These are phyloP conservation scores for Epirrita christyi DNA, from an alignment of 2,888 invertebrate species.

Conservation along the genomic window DNA sequence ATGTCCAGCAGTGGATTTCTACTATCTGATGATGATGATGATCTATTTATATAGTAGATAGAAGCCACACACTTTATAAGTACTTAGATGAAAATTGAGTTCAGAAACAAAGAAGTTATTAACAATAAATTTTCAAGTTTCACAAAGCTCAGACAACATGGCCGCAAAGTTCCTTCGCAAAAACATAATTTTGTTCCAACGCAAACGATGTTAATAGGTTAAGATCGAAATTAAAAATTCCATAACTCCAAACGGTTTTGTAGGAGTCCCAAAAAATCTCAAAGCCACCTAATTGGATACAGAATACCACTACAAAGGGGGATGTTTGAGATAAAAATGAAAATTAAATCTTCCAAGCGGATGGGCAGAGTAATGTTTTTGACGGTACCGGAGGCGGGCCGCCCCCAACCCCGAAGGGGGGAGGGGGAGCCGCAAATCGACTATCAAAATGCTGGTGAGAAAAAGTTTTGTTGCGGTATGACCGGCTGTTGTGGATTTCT, in stretches of 20 bases:
- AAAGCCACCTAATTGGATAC: slow-evolving; percentile 84
- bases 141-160: neutral
- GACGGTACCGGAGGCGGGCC: slow-evolving; percentile 75
- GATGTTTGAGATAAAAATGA: slow-evolving; percentile 86
- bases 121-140: too few relatives aligned
- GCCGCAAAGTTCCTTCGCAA: neutral
- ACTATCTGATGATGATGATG: too few relatives aligned
- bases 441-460: slow-evolving; percentile 82
- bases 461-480: slow-evolving; percentile 72
- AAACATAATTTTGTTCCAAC: slow-evolving; percentile 23
- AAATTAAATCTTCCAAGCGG: slow-evolving; percentile 85
- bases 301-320: slow-evolving; percentile 83
- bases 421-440: slow-evolving; percentile 76
- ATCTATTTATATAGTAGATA: too few relatives aligned
- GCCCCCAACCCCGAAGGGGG: slow-evolving; percentile 38
- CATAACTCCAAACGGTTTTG: slow-evolving; percentile 72
- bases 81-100: too few relatives aligned
- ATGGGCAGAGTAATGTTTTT: slow-evolving; percentile 84
- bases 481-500: slow-evolving; percentile 67
- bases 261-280: slow-evolving; percentile 74
- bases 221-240: slow-evolving; percentile 79
- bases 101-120: too few relatives aligned
- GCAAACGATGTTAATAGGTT: slow-evolving; percentile 30
- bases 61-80: too few relatives aligned
- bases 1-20: too few relatives aligned